phyloP scores from a whole-genome alignment of 2,797 vertebrate species.

The Muraenolepis orangiensis region DNA sequence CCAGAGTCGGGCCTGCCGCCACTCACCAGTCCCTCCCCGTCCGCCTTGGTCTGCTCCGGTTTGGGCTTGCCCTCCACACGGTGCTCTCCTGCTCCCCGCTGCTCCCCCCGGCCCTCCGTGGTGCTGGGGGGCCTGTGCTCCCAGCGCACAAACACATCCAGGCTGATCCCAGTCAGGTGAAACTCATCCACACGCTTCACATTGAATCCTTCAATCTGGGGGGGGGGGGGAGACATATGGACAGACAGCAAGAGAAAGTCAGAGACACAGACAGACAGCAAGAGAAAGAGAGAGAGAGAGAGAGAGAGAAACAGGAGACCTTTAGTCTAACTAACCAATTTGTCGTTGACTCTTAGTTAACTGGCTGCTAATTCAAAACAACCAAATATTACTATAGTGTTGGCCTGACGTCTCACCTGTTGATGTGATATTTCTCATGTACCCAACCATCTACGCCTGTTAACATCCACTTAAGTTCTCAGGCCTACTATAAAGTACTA shows the following conservation, averaged over 20 bases:
- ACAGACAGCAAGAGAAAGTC: too few relatives aligned
- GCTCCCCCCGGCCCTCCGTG: constrained; percentile 80
- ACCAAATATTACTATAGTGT: neutral
- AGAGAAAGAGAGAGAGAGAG: neutral
- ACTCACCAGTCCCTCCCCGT: constrained; percentile 84
- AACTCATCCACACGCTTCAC: constrained; percentile 90
- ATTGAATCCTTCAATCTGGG: constrained; percentile 90
- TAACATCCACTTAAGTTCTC: neutral
- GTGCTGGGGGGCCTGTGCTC: constrained; percentile 81
- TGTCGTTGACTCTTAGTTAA: neutral
- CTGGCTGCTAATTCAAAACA: neutral
- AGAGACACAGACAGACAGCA: too few relatives aligned
- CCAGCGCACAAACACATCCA: constrained; percentile 84
- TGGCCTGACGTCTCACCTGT: neutral
- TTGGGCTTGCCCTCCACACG: constrained; percentile 78
- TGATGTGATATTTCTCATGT: neutral
- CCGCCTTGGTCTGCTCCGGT: constrained; percentile 74
- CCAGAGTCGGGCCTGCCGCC: too few relatives aligned
- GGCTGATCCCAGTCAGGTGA: constrained; percentile 84
- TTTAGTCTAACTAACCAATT: neutral
- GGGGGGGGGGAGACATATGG: too few relatives aligned
- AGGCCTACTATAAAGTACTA: neutral
- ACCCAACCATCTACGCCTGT: neutral
- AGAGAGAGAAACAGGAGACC: too few relatives aligned
- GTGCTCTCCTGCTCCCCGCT: constrained; percentile 73